A percentile compares a stretch with the other conserved stretches of the same genome.
Conservation (phyloP, 2,888 invertebrate genomes). For the Rhingia rostrata region DNA sequence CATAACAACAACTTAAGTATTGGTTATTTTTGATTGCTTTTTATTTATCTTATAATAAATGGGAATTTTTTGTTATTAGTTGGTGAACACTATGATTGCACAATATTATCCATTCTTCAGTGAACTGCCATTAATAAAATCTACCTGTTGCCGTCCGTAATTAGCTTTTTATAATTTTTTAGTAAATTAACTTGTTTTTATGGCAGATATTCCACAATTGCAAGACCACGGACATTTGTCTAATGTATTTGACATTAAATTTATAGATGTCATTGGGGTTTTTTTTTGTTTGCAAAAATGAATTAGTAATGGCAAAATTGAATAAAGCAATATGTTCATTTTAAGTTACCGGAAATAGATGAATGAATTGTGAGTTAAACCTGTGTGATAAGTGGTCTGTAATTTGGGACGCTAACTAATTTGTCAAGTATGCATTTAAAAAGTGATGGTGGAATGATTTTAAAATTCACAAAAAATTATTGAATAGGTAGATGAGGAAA, state of each 20-base stretch:
- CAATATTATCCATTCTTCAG: background rate
- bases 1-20: background rate
- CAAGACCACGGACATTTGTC: conserved; percentile 2
- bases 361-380: background rate
- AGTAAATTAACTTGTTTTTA: background rate
- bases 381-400: background rate
- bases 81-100: background rate
- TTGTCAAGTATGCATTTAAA: background rate
- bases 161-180: background rate
- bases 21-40: background rate
- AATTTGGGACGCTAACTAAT: background rate
- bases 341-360: background rate
- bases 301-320: background rate
- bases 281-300: background rate
- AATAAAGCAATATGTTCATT: background rate
- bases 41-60: no score
- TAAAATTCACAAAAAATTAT: no score
- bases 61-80: no score
- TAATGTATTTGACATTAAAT: background rate
- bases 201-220: background rate
- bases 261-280: background rate
- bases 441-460: no score
- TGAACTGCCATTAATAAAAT: background rate
- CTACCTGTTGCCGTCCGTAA: background rate
- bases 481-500: no score